Evolutionary conservation across 30 jellyfish, hydroid and myxozoan genomes (phyloP).

Genomic region (Nemopilema nomurai): DNA sequence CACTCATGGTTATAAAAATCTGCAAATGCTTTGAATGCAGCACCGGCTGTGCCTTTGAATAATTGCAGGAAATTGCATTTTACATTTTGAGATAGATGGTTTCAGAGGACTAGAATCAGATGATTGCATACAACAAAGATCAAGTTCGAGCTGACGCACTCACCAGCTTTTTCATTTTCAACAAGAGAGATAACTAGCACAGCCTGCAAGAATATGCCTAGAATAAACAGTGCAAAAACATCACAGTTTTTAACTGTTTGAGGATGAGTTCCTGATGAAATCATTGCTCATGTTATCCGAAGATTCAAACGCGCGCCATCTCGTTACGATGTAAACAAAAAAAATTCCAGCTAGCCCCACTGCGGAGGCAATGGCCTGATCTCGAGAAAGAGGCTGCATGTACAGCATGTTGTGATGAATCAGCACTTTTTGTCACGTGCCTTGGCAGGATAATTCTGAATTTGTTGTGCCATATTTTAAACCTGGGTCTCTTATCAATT

Average conservation of each 20-base stretch:
- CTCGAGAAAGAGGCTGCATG: neutral
- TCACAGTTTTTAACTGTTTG: neutral
- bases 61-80: no score
- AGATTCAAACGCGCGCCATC: conserved; percentile 25
- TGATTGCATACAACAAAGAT: no score
- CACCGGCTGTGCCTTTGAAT: no score
- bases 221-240: neutral
- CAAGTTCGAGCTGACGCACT: no score
- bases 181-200: neutral
- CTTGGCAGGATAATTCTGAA: neutral
- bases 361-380: neutral
- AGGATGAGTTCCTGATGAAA: neutral
- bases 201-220: neutral
- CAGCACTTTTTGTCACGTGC: neutral
- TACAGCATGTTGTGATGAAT: neutral
- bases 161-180: neutral
- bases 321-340: conserved; percentile 44
- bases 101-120: no score
- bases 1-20: no score
- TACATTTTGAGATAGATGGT: no score
- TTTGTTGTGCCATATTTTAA: neutral
- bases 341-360: neutral
- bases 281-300: neutral
- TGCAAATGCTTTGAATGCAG: no score
- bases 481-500: neutral